Conservation (phyloP, 2,113 vertebrate species). For the Rutilus rutilus region DNA sequence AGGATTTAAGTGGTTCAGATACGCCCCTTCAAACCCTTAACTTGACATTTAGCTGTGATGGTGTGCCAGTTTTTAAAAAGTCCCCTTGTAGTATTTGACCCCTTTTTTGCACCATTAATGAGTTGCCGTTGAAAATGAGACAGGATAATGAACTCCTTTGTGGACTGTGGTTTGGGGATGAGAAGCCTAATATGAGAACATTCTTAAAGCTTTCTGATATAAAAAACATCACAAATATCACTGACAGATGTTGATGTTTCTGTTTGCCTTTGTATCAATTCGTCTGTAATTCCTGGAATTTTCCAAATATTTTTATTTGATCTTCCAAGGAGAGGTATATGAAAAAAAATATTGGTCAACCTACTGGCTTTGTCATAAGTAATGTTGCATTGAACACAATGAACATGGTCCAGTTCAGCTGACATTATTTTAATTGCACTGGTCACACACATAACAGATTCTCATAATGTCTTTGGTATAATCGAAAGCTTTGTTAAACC, state of each 20-base stretch:
- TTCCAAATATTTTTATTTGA: neutral
- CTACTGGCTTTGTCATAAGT: neutral
- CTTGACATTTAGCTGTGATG: slow-evolving; percentile 3
- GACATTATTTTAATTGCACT: neutral
- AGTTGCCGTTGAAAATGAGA: neutral
- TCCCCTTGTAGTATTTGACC: neutral
- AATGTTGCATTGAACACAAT: slow-evolving; percentile 15
- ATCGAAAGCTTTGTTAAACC: neutral
- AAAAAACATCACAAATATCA: neutral
- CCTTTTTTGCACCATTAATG: slow-evolving; percentile 1
- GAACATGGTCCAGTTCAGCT: neutral
- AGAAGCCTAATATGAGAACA: neutral
- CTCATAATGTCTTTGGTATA: slow-evolving; percentile 3
- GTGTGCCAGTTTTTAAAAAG: slow-evolving; percentile 10
- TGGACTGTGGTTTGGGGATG: slow-evolving; percentile 4
- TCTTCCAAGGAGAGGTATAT: neutral
- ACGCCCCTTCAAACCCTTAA: no score
- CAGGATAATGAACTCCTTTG: slow-evolving; percentile 4
- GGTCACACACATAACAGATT: neutral
- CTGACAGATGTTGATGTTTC: neutral
- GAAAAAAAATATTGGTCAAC: neutral
- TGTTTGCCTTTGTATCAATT: neutral
- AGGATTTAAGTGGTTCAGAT: no score
- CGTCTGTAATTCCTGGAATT: neutral
- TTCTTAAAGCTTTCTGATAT: neutral